A percentile compares a stretch with the other conserved stretches of the same genome.
Conservation (phyloP, 1,140 invertebrate species). For the Drosophila novamexicana region DNA sequence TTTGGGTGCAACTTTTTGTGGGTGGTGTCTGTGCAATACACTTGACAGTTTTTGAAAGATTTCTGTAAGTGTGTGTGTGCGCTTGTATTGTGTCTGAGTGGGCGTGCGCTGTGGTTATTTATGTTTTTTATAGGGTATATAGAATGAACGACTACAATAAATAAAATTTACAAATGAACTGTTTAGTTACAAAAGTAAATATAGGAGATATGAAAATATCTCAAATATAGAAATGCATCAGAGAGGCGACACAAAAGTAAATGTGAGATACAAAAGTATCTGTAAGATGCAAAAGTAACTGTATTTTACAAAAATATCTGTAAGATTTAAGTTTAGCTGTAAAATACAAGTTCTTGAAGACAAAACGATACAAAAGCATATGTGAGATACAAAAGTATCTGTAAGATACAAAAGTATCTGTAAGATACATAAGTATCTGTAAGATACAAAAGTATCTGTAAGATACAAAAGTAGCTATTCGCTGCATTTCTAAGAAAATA, state of each 20-base stretch:
- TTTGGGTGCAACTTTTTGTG: conserved; percentile 11
- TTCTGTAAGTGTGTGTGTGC: background rate
- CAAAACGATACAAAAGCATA: no score
- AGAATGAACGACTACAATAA: background rate
- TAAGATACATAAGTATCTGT: background rate
- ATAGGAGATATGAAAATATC: background rate
- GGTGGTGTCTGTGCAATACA: background rate
- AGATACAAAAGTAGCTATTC: background rate
- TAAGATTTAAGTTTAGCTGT: background rate
- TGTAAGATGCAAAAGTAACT: background rate
- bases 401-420: background rate
- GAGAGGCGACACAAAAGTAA: background rate
- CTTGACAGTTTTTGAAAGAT: conserved; percentile 22
- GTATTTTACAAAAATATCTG: background rate
- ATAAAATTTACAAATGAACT: no score
- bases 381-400: conserved; percentile 4
- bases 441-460: background rate
- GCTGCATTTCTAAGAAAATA: no score
- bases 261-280: background rate
- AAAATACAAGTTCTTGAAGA: no score
- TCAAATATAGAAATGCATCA: background rate
- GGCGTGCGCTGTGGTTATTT: background rate
- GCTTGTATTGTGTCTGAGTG: background rate
- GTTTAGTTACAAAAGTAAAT: background rate
- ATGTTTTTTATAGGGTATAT: background rate